These are phyloP conservation scores for Marmota monax DNA, from an alignment of 2,113 vertebrate species.

Conservation along the genomic window DNA sequence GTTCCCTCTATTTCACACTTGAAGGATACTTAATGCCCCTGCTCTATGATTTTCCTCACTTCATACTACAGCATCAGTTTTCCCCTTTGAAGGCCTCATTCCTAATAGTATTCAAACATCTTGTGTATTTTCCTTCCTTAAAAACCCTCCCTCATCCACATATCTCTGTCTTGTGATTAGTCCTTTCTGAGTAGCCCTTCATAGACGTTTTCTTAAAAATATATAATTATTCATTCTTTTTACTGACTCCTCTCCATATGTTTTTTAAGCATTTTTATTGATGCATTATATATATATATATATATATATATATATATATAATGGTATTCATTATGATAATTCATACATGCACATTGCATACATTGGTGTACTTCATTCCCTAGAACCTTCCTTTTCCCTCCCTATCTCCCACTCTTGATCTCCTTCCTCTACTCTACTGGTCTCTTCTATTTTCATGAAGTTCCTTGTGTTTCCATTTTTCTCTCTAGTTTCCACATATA, in stretches of 20 bases:
- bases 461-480: too few species aligned
- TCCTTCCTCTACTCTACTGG: too few species aligned
- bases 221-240: neutral
- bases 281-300: too few species aligned
- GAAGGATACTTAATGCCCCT: neutral
- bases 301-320: too few species aligned
- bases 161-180: neutral
- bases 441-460: too few species aligned
- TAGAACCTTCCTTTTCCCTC: too few species aligned
- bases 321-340: too few species aligned
- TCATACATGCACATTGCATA: too few species aligned
- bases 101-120: neutral
- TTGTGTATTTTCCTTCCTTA: neutral
- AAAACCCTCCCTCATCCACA: neutral
- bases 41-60: neutral
- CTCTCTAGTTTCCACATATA: too few species aligned
- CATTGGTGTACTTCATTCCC: too few species aligned
- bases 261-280: neutral
- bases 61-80: neutral
- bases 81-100: neutral
- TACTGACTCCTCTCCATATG: neutral
- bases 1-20: neutral
- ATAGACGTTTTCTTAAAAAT: neutral
- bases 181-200: neutral
- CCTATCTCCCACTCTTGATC: too few species aligned